Percentiles rank a stretch among this genome's conserved stretches.
Evolutionary conservation across 2,888 invertebrate genomes (phyloP).

Genomic region (Phortica okadai): DNA sequence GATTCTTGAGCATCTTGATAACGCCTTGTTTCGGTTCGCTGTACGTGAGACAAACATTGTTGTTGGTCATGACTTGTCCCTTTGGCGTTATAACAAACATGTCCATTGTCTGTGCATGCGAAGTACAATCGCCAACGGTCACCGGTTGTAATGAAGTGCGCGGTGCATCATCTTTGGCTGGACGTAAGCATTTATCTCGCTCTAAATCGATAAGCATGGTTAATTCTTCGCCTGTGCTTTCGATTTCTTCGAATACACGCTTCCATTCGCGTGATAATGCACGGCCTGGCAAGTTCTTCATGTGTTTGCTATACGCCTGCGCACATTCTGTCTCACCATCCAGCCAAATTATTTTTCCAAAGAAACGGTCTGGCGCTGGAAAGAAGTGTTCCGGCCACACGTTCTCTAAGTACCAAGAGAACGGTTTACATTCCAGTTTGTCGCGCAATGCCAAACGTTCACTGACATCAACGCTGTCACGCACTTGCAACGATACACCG

Average conservation of each 20-base stretch:
- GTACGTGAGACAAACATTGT: constrained; percentile 89
- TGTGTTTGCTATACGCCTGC: constrained; percentile 65
- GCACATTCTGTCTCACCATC: constrained; percentile 69
- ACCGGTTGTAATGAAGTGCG: constrained; percentile 62
- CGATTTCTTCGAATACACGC: constrained; percentile 66
- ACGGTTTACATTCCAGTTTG: constrained; percentile 88
- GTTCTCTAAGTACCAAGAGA: constrained; percentile 95
- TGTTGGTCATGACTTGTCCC: constrained; percentile 89
- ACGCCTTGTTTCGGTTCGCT: constrained; percentile 73
- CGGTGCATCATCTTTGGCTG: constrained; percentile 59
- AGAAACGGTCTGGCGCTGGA: constrained; percentile 90
- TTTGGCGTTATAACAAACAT: constrained; percentile 83
- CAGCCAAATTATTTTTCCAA: constrained; percentile 85
- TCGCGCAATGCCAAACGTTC: constrained; percentile 83
- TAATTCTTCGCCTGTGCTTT: constrained; percentile 61
- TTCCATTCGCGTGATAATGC: constrained; percentile 66
- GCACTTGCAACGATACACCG: constrained; percentile 76
- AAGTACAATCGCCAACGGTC: constrained; percentile 70
- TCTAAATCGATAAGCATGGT: constrained; percentile 66
- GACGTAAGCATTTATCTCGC: constrained; percentile 71
- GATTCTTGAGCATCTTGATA: constrained; percentile 63
- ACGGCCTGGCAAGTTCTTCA: constrained; percentile 69
- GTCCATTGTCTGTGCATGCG: constrained; percentile 77
- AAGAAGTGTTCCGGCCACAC: constrained; percentile 98
- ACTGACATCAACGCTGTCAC: constrained; percentile 76